These are phyloP conservation scores for Falco biarmicus DNA, from an alignment of 2,797 vertebrate genomes.

Conservation along the genomic window DNA sequence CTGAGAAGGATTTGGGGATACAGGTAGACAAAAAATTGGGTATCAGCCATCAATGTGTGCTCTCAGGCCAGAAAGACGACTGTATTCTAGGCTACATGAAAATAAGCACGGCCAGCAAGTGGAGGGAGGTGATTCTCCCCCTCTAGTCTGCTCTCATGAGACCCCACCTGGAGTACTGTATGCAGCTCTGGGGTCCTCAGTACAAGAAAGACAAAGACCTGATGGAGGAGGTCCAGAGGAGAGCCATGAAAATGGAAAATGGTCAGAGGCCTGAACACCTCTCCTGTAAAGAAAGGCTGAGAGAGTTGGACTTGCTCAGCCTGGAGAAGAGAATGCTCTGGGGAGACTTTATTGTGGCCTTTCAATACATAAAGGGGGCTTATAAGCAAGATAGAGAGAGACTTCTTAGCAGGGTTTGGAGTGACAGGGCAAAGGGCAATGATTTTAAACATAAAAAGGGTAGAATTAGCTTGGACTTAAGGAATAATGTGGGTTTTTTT, in stretches of 20 bases:
- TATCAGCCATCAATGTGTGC: fast-evolving
- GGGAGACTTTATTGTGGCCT: fast-evolving
- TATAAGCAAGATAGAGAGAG: neutral
- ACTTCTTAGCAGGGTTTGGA: neutral
- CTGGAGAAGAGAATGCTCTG: neutral
- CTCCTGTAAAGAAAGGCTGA: neutral
- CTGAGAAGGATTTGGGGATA: neutral
- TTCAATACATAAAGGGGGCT: neutral
- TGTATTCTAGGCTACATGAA: fast-evolving
- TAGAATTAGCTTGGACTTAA: neutral
- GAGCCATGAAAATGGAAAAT: neutral
- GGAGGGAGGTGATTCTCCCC: neutral
- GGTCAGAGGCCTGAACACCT: neutral
- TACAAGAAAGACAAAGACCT: neutral
- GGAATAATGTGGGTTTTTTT: neutral
- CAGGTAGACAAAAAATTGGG: neutral
- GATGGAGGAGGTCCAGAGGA: neutral
- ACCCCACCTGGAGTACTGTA: neutral
- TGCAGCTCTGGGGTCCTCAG: neutral
- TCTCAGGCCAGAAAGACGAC: fast-evolving
- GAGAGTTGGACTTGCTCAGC: neutral
- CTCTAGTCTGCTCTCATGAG: neutral
- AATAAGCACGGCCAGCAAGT: neutral
- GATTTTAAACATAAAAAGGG: neutral
- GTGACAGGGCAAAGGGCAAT: neutral